Conservation (phyloP, 2,113 vertebrate species). For the Pomatostomus ruficeps region DNA sequence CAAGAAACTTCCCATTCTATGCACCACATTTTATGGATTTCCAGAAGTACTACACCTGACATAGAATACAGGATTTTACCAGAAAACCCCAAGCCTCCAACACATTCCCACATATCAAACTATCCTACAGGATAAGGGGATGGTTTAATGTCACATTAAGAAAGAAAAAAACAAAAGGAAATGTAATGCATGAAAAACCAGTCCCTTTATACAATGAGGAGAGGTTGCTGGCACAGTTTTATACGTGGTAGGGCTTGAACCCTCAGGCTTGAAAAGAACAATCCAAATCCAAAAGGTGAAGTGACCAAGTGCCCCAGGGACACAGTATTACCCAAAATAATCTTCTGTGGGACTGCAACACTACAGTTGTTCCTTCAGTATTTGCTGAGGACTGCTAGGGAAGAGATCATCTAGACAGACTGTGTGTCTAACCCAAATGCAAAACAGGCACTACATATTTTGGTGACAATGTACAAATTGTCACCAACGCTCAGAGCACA, state of each 20-base stretch:
- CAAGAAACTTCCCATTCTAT: not conserved
- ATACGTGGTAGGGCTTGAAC: not conserved
- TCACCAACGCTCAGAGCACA: not conserved
- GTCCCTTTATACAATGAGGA: not conserved
- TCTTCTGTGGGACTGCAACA: not conserved
- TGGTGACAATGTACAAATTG: not conserved
- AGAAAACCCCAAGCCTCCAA: not conserved
- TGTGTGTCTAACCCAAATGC: not conserved
- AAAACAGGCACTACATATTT: not conserved
- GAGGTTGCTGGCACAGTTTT: not conserved
- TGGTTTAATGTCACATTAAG: not conserved
- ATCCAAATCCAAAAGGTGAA: not conserved
- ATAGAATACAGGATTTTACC: rapidly evolving
- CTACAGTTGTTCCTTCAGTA: not conserved
- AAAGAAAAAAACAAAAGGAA: not conserved
- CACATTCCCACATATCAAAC: not conserved
- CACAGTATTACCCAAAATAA: not conserved
- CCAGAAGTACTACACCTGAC: not conserved
- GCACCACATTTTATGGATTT: not conserved
- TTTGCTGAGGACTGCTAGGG: not conserved
- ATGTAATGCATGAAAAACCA: not conserved
- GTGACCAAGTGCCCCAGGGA: not conserved
- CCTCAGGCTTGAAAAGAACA: not conserved
- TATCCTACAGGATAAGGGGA: not conserved
- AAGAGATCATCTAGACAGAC: not conserved